Evolutionary conservation across 2,113 vertebrate species (phyloP).

Genomic region (Sporophila hypoxantha): DNA sequence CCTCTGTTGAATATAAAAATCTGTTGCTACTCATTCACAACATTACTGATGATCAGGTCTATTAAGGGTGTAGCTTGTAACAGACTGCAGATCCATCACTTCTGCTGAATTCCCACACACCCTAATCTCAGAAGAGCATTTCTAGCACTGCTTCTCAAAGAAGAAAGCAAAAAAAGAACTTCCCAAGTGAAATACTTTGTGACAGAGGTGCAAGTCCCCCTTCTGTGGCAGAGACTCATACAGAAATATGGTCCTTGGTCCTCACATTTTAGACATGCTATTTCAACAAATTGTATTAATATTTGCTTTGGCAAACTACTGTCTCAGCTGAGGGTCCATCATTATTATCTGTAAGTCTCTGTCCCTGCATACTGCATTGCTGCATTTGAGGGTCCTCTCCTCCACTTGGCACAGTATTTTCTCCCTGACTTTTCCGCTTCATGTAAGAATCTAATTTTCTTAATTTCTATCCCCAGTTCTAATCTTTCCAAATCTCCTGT

Average conservation of each 20-base stretch:
- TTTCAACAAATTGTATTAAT: not conserved
- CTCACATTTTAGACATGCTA: not conserved
- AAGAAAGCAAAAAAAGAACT: not conserved
- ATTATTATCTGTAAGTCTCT: not conserved
- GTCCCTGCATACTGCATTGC: not conserved
- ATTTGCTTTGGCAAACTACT: conserved; percentile 19
- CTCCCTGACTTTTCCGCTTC: not conserved
- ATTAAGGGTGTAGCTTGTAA: not conserved
- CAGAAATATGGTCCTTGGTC: not conserved
- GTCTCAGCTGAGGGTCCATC: not conserved
- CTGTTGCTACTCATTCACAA: not conserved
- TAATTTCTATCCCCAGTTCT: conserved; percentile 29
- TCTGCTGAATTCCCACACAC: not conserved
- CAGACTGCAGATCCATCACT: not conserved
- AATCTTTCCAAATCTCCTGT: conserved; percentile 46
- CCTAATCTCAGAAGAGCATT: not conserved
- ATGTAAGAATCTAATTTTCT: conserved; percentile 31
- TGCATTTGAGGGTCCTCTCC: not conserved
- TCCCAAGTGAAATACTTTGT: not conserved
- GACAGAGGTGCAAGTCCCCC: not conserved
- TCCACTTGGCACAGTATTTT: not conserved
- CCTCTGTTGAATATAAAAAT: not conserved
- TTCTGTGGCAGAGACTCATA: not conserved
- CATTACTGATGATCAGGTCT: not conserved
- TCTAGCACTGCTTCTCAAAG: not conserved